A percentile compares a stretch with the other conserved stretches of the same genome.
Evolutionary conservation across 2,888 invertebrate species (phyloP).

Genomic region (Dasypolia templi): DNA sequence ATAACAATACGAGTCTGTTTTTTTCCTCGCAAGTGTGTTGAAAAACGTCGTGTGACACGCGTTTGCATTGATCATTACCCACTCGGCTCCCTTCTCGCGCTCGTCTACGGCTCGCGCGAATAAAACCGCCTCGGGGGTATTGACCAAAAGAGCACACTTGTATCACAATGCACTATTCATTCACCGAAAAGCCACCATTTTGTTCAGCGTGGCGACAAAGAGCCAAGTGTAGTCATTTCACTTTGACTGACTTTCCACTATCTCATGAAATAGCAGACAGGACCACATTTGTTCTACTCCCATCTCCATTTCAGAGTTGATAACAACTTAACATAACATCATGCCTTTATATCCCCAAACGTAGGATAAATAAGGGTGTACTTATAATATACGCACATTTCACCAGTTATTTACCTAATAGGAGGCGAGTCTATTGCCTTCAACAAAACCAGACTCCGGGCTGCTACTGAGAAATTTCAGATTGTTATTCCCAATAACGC

Average conservation of each 20-base stretch:
- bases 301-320: too few species aligned
- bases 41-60: too few species aligned
- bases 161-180: too few species aligned
- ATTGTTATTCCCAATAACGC: not conserved
- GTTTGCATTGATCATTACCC: too few species aligned
- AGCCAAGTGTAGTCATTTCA: constrained; percentile 63
- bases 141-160: too few species aligned
- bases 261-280: constrained; percentile 49
- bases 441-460: not conserved
- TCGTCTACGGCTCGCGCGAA: too few species aligned
- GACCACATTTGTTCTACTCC: constrained; percentile 9
- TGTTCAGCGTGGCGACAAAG: constrained; percentile 54
- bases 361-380: too few species aligned
- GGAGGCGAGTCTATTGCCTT: not conserved
- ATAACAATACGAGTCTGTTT: too few species aligned
- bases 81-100: too few species aligned
- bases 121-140: too few species aligned
- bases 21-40: too few species aligned
- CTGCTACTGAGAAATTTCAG: not conserved
- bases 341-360: not conserved
- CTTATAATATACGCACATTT: not conserved
- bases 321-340: not conserved
- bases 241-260: constrained; percentile 59
- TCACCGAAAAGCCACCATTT: constrained; percentile 47
- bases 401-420: not conserved